Evolutionary conservation across 2,888 invertebrate genomes (phyloP), one percentile per base, ranked within the genome.

Genomic region (Tanytarsus gracilentus): DNA sequence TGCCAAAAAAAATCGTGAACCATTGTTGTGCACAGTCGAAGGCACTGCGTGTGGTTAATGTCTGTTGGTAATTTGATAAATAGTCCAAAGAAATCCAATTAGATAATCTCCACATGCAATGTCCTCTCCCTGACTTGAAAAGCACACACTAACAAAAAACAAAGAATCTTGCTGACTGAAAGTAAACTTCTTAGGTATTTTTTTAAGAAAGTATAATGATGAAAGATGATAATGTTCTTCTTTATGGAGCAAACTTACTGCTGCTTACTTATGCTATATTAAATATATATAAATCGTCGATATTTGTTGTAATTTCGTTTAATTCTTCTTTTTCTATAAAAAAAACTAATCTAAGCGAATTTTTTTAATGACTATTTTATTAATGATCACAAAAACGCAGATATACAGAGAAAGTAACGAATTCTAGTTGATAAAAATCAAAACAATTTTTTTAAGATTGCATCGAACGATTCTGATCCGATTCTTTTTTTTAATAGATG

Each of bases 181-280:
- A 49, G 49, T 26, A 49, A 49, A 44, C n/a, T 49, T 49, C 49
- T 49, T 49, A 49, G 49, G 49, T 49, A 49, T 49, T 49, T 49
- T 49, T 44, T 44, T 44, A 44, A 18, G 23, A 44, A n/a, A n/a
- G n/a, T n/a, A n/a, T n/a, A n/a, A n/a, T n/a, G n/a, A n/a, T n/a
- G n/a, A n/a, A n/a, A 18, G 9, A 11, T 44, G 27, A 49, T 25
- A 49, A 26, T 25, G 49, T 49, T 44, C n/a, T n/a, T 27, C 49
- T 26, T 49, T 21, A 44, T 44, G 44, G 21, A 44, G 21, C 14
- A 49, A 49, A 49, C 21, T 49, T 49, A 25, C 49, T n/a, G n/a
- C n/a, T 49, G 49, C 49, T 49, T 49, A 49, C 25, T 26, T 49
- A 49, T 26, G 14, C 27, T 26, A 16, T 26, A 26, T 16, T 44